Evolutionary conservation across 2,797 vertebrate genomes (phyloP).

Genomic region (Vireo griseus): DNA sequence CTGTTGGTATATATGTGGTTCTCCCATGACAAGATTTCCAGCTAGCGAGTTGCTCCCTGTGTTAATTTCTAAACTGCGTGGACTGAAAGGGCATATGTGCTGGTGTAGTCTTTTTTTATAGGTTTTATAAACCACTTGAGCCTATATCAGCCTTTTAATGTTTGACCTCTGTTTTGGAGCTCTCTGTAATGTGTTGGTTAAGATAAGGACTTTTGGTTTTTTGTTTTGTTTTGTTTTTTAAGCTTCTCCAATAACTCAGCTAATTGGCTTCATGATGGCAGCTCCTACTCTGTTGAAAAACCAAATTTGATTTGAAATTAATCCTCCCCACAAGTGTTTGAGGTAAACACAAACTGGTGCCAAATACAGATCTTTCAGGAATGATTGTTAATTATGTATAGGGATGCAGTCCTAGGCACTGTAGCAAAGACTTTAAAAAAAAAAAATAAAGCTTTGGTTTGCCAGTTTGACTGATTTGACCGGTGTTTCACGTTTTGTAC

Average conservation of each 20-base stretch:
- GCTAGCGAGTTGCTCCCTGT: constrained; percentile 65
- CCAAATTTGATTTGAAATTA: constrained; percentile 39
- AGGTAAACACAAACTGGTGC: constrained; percentile 72
- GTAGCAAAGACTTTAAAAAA: constrained; percentile 58
- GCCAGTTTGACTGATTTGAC: constrained; percentile 50
- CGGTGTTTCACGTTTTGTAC: neutral
- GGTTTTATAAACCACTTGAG: constrained; percentile 84
- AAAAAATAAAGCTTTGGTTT: constrained; percentile 58
- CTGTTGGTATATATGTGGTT: constrained; percentile 66
- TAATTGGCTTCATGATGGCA: constrained; percentile 51
- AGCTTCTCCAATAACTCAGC: constrained; percentile 54
- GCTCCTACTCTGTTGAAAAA: constrained; percentile 52
- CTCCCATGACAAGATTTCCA: constrained; percentile 68
- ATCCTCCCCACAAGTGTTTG: constrained; percentile 54
- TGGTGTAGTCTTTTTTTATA: constrained; percentile 81
- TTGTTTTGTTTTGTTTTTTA: constrained; percentile 22
- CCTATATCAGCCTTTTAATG: constrained; percentile 77
- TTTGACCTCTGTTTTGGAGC: constrained; percentile 70
- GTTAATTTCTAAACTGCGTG: constrained; percentile 69
- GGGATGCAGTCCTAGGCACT: constrained; percentile 65
- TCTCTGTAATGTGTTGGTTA: constrained; percentile 66
- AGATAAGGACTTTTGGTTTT: constrained; percentile 17
- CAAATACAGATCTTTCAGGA: constrained; percentile 74
- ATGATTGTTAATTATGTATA: constrained; percentile 65
- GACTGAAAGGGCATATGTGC: constrained; percentile 70